Base-by-base conservation (phyloP, 23 tunicate species). In the Trididemnum nubilum region DNA sequence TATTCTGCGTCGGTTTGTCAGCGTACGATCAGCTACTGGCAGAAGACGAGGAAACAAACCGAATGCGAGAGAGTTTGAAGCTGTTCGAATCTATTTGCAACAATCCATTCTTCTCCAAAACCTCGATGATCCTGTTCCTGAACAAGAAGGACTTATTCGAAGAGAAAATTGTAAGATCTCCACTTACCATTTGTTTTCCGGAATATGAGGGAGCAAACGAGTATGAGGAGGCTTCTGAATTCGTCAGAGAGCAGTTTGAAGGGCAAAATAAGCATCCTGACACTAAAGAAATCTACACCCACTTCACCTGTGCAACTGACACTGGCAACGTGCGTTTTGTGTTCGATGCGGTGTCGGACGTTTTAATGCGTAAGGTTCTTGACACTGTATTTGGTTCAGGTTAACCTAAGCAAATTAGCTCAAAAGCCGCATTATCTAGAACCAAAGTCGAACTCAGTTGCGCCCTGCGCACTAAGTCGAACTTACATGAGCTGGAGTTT, bases 1-100 rank as follows among this genome's bases (percentile, higher is more conserved):
- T 95, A n/a, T 95, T 89, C 58, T 95, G 99, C 75, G 99, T 89
- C 75, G 99, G 92, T 65, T 72, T 95, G 76, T 95, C 99, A 22
- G 99, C 90, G 22, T 95, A 95, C 51, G 99, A 95, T 79, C 92
- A 90, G 54, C 85, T 90, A 7, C 79, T 95, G 18, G 85, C 75
- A 36, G 99, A 95, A 79, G 99, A 95, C 71, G 92, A 90, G 33
- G 95, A 95, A 72, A 95, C 91, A 25, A 95, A 95, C 51, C 86
- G 99, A 7, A 95, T 95, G 99, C 82, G 70, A 9, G 99, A 95
- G 74, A 89, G 96, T 49, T 40, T 95, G 51, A 86, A 86, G 82
- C 92, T 95, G 22, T 95, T 95, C 58, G 93, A 90, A 30, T 90
- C 96, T 2, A 90, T 95, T 36, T 95, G 99, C 83, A 90, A 95